Conservation (phyloP, 2,113 vertebrate species). For the Melozone crissalis region DNA sequence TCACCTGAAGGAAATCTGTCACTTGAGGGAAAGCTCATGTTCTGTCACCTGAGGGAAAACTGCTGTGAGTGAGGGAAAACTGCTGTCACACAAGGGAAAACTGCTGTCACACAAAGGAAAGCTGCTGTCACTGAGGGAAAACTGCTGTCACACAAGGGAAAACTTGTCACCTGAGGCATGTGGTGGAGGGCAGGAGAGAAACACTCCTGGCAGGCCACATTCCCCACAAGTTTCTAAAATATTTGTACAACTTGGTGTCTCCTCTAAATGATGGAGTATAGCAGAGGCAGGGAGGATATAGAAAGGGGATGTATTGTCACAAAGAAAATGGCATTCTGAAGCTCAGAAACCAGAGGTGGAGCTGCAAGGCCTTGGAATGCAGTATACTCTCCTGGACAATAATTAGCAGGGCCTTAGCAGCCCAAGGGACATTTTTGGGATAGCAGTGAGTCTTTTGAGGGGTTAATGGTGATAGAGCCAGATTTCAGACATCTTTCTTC, state of each 20-base stretch:
- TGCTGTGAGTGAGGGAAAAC: not conserved
- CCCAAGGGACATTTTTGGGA: not conserved
- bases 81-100: no score
- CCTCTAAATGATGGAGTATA: fast-evolving
- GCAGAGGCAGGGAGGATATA: not conserved
- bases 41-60: not conserved
- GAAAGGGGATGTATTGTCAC: no score
- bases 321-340: not conserved
- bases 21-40: not conserved
- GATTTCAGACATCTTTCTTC: not conserved
- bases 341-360: not conserved
- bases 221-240: not conserved
- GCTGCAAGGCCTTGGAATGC: not conserved
- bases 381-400: not conserved
- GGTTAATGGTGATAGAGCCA: not conserved
- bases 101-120: not conserved
- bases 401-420: not conserved
- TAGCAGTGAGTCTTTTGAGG: not conserved
- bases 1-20: not conserved
- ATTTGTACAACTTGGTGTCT: not conserved
- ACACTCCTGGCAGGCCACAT: fast-evolving
- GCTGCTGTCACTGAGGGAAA: not conserved
- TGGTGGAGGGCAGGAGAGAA: not conserved
- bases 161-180: not conserved
- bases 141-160: not conserved